Evolutionary conservation across 2,113 vertebrate genomes (phyloP), one percentile per base, ranked within the genome.

Genomic region (Semnornis frantzii): DNA sequence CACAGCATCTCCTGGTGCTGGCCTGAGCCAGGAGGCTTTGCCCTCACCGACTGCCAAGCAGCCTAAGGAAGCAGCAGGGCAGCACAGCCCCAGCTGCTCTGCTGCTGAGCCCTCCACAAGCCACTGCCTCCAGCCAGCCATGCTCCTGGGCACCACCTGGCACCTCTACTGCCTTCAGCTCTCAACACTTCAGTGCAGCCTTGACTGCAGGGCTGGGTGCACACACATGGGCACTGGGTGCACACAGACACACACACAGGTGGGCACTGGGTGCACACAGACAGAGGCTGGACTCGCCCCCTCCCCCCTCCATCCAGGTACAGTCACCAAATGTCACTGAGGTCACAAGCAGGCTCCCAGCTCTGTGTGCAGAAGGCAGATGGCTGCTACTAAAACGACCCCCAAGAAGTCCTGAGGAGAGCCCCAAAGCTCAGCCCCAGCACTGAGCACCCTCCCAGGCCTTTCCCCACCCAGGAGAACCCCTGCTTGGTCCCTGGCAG

Each of bases 401-500:
- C 27, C 65, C 50, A 2, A 0, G 6, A 63, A 28, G 23, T 37
- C 1, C 23, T 5, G 64, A 85, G 86, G 21, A 37, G 55, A 65
- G 33, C 5, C 55, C 79, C 44, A 63, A 55, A 12, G 34, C 44
- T 54, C 8, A 10, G 21, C 54, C 7, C 9, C 15, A 44, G 76
- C 37, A 31, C 18, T 10, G 14, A 58, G 27, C 30, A 12, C 6
- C 58, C 48, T 37, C 13, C 46, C 57, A 57, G 19, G 2, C 23
- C 28, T 25, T n/a, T 79, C 48, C 89, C 76, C 48, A 13, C 19
- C 64, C 82, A 4, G 65, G n/a, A 33, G 6, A 77, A 59, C 20
- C 89, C 23, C 3, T 0, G 0, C 59, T 20, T 0, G 5, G 31
- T 14, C 39, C 66, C 55, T 58, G 59, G 62, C 74, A 55, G 31